These are phyloP conservation scores for Scleropages formosus DNA, from an alignment of 2,797 vertebrate species.

Conservation along the genomic window DNA sequence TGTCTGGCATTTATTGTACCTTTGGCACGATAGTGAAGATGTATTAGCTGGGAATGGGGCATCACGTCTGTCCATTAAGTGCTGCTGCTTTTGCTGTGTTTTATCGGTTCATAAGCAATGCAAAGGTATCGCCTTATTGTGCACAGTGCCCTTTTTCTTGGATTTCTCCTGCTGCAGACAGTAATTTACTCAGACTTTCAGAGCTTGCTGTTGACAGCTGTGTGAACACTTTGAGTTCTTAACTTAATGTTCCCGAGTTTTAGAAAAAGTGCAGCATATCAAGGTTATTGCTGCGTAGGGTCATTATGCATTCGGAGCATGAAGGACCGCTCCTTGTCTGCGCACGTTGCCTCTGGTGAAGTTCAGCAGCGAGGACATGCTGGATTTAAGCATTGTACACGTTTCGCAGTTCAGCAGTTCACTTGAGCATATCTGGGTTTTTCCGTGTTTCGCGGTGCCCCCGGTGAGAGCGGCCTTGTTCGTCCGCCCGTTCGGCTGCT, in stretches of 20 bases:
- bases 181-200: background rate
- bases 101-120: background rate
- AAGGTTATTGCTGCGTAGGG: conserved; percentile 21
- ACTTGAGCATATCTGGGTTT: background rate
- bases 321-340: conserved; percentile 16
- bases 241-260: conserved; percentile 1
- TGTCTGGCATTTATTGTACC: conserved; percentile 6
- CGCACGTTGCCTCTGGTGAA: background rate
- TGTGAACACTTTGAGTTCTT: background rate
- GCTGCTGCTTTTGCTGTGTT: background rate
- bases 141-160: background rate
- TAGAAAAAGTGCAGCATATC: background rate
- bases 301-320: conserved; percentile 1
- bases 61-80: conserved; percentile 10
- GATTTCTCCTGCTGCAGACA: background rate
- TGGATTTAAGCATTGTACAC: background rate
- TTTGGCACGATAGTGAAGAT: conserved; percentile 13
- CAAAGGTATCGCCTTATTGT: background rate
- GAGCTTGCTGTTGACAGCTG: background rate
- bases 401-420: background rate
- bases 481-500: background rate
- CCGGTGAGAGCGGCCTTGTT: background rate
- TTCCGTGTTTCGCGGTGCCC: too few relatives aligned
- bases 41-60: conserved; percentile 3
- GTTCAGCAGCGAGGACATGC: background rate